phyloP scores from a whole-genome alignment of 2,888 invertebrate species.

The Athalia rosae region DNA sequence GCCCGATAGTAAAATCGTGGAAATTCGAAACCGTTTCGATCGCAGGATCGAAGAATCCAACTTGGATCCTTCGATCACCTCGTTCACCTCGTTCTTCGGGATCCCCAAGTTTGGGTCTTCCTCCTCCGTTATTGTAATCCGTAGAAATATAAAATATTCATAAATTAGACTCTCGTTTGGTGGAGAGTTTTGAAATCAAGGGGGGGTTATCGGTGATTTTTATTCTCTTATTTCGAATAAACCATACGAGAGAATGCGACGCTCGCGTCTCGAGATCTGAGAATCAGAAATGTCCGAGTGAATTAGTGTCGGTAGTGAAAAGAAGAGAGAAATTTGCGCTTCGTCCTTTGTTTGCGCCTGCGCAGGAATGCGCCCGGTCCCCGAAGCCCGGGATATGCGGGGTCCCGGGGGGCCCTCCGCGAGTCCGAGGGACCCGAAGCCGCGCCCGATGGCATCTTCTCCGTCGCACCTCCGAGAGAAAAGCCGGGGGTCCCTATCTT shows the following conservation, averaged over 20 bases:
- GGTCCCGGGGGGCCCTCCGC: conserved; percentile 39
- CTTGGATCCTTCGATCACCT: too few species aligned
- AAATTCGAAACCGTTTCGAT: too few species aligned
- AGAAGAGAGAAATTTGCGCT: conserved; percentile 56
- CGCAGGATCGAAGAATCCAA: too few species aligned
- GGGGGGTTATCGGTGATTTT: too few species aligned
- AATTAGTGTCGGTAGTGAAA: conserved; percentile 60
- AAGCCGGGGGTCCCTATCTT: conserved; percentile 61
- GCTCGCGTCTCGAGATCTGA: conserved; percentile 31
- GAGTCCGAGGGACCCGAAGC: conserved; percentile 17
- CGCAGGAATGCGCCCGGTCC: conserved; percentile 53
- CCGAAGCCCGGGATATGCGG: conserved; percentile 22
- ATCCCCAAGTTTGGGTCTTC: not conserved
- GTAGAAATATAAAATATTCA: not conserved
- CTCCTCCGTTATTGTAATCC: not conserved
- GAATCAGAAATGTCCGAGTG: conserved; percentile 60
- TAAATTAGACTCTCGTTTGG: not conserved
- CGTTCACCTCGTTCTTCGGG: too few species aligned
- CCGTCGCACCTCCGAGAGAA: conserved; percentile 49
- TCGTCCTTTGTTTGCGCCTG: conserved; percentile 62
- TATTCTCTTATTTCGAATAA: too few species aligned
- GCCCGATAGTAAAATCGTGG: too few species aligned
- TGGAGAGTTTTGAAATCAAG: not conserved
- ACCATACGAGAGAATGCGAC: not conserved
- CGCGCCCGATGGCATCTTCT: conserved; percentile 41